Conservation (phyloP, 1,140 invertebrate genomes). For the Xylocopa sonorina region DNA sequence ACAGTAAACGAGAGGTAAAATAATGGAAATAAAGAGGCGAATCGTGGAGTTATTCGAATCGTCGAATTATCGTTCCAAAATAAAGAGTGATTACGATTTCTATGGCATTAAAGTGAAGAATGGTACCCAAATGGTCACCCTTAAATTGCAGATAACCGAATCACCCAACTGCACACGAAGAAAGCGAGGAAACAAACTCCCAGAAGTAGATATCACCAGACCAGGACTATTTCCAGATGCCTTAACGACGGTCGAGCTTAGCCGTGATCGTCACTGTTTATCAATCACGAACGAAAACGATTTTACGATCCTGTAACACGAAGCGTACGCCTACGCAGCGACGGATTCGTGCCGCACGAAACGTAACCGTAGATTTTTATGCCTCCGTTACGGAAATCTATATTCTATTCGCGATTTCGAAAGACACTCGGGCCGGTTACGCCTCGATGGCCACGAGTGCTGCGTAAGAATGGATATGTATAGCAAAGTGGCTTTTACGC, state of each 20-base stretch:
- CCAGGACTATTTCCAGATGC: not conserved
- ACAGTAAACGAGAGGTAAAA: no score
- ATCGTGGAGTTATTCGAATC: no score
- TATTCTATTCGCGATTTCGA: conserved; percentile 57
- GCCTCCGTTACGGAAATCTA: conserved; percentile 29
- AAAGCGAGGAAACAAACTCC: not conserved
- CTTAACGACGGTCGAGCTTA: no score
- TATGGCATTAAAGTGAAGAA: no score
- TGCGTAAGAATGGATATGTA: conserved; percentile 29
- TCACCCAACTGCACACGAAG: no score
- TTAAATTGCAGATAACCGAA: no score
- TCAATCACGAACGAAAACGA: not conserved
- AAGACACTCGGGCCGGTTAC: conserved; percentile 54
- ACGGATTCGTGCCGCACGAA: not conserved
- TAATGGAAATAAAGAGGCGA: no score
- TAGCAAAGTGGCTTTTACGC: conserved; percentile 24
- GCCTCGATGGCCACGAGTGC: conserved; percentile 15
- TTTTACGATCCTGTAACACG: conserved; percentile 12
- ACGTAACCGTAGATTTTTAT: conserved; percentile 34
- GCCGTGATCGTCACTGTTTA: not conserved
- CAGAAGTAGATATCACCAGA: not conserved
- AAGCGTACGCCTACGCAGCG: conserved; percentile 29
- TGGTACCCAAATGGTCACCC: no score
- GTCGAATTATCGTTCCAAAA: no score
- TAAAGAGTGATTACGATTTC: no score